Base-by-base conservation (phyloP, 2,113 vertebrate genomes). In the Sebastes schlegelii region DNA sequence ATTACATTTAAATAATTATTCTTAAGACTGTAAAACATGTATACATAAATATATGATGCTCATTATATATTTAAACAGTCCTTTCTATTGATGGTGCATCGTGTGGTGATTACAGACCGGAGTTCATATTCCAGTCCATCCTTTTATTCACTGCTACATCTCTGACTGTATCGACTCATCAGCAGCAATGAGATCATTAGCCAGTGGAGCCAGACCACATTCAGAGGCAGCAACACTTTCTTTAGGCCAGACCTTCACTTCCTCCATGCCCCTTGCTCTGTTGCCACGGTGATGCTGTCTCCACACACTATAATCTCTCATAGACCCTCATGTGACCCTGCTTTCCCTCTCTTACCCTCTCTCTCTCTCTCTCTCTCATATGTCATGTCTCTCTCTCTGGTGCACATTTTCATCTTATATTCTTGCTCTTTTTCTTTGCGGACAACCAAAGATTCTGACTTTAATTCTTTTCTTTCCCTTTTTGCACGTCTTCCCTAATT, bases 201-300 rank as follows among this genome's bases (percentile, higher is more conserved):
- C 84, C 13, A 2, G 54, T 74, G 79, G 80, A 93, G 83, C 84
- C 88, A 85, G 87, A 88, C 88, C 82, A 64, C 85, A 85, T 58
- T 91, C 74, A 43, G 70, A 83, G 77, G 84, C 92, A 82, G 83
- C 85, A 75, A 90, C 91, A 77, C 89, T 87, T 91, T 89, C 85
- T 85, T 85, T 68, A 84, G 81, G 83, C 89, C 88, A 89, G 72
- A 83, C 79, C 79, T 79, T 80, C 80, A 76, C 88, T 86, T 82
- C 82, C 91, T 84, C 69, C 48, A 2, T 74, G 82, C 72, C 88
- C 84, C 82, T 91, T 80, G 88, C 88, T 92, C 87, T 86, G 94
- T 94, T 94, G 90, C 92, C 89, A 94, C 84, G 91, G 91, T 83
- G 90, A 94, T 68, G 71, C 75, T 73, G 82, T 92, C 85, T 87